phyloP scores from a whole-genome alignment of 37 sponge, comb jelly and placozoan genomes.

The Amphimedon queenslandica region DNA sequence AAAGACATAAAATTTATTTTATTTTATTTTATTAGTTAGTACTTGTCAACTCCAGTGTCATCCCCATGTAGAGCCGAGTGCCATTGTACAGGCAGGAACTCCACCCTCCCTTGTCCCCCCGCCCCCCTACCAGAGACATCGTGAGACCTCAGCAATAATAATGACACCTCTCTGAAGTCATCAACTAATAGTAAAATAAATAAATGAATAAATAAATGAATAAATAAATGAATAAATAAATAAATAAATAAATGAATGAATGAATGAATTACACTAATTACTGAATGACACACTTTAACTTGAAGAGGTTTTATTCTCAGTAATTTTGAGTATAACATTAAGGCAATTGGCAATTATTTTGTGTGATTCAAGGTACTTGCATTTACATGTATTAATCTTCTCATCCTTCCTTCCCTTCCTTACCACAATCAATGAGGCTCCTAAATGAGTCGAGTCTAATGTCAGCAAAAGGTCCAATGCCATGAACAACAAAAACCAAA shows the following conservation, averaged over 20 bases:
- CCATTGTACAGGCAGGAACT: slow-evolving; percentile 96
- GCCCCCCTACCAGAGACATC: slow-evolving; percentile 37
- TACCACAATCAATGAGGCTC: slow-evolving; percentile 84
- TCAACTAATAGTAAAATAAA: slow-evolving; percentile 49
- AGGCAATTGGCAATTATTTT: too few species aligned
- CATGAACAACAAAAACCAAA: slow-evolving; percentile 95
- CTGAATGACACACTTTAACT: too few species aligned
- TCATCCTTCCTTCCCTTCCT: too few species aligned
- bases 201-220: not conserved
- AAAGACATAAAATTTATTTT: too few species aligned
- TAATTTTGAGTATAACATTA: too few species aligned
- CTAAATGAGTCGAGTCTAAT: slow-evolving; percentile 43
- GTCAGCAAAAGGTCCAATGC: slow-evolving; percentile 76
- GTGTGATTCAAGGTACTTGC: too few species aligned
- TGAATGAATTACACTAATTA: too few species aligned
- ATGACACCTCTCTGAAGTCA: slow-evolving; percentile 84
- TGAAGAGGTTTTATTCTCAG: too few species aligned
- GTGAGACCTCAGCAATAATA: slow-evolving; percentile 78
- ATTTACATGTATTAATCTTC: too few species aligned
- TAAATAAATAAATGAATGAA: too few species aligned
- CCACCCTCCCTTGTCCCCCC: slow-evolving; percentile 75
- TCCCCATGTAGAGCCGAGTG: slow-evolving; percentile 79
- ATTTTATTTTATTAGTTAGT: slow-evolving; percentile 19
- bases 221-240: too few species aligned
- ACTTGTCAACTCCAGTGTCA: slow-evolving; percentile 70